Percentiles rank a stretch among this genome's conserved stretches.
phyloP scores from a whole-genome alignment of 2,113 vertebrate species.

The Halichoeres trimaculatus region DNA sequence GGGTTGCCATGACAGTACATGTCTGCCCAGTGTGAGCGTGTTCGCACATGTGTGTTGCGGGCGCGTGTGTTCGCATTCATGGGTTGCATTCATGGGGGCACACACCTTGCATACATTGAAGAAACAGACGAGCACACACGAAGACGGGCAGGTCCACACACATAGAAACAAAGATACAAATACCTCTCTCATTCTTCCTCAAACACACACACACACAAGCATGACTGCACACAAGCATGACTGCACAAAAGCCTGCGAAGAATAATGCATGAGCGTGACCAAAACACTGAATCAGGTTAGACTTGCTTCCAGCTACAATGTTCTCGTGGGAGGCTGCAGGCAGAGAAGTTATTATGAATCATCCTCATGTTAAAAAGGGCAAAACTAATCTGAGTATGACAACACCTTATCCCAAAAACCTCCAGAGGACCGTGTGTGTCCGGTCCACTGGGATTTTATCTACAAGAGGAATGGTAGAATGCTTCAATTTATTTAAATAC shows the following conservation, averaged over 20 bases:
- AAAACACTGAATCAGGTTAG: constrained; percentile 53
- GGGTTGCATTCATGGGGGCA: constrained; percentile 24
- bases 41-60: constrained; percentile 4
- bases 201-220: constrained; percentile 40
- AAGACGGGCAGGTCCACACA: constrained; percentile 41
- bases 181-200: constrained; percentile 23
- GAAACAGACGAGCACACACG: constrained; percentile 10
- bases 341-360: constrained; percentile 53
- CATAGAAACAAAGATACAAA: constrained; percentile 36
- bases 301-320: constrained; percentile 39
- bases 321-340: constrained; percentile 54
- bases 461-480: constrained; percentile 34
- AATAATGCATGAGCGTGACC: constrained; percentile 32
- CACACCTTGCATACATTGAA: neutral
- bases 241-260: constrained; percentile 43
- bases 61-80: constrained; percentile 34
- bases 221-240: constrained; percentile 14
- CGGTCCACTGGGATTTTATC: constrained; percentile 52
- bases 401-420: constrained; percentile 45
- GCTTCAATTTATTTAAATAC: constrained; percentile 57
- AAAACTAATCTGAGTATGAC: constrained; percentile 60
- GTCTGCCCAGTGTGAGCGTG: constrained; percentile 21
- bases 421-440: constrained; percentile 39
- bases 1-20: constrained; percentile 67
- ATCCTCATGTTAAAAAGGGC: constrained; percentile 43